Evolutionary conservation across 2,888 invertebrate genomes (phyloP), one percentile per base, ranked within the genome.

Genomic region (Platycnemis pennipes): DNA sequence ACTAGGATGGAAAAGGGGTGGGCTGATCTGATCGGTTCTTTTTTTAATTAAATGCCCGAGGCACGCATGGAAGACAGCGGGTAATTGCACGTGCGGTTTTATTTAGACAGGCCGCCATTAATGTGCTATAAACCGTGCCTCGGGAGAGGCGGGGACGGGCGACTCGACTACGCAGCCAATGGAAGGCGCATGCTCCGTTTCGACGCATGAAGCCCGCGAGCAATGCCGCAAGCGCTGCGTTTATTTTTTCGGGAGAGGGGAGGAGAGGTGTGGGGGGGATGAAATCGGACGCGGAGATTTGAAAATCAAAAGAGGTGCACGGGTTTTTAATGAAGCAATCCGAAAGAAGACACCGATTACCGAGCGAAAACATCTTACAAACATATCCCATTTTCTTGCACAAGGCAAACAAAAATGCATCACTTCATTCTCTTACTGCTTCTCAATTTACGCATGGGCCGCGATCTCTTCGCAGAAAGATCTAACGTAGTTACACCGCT

Each of bases 1-100:
- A 16, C 42, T 56, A 42, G 56, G 11, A 26, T 7, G 19, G 46
- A 46, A 45, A 19, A 42, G 8, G 56, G 26, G 42, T 22, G 53
- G 31, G 42, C 56, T 56, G 31, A 42, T 22, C 89, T 56, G 56
- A 89, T 77, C 77, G 77, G 77, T 13, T 77, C 37, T 77, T 77
- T 77, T 77, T 37, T 77, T 77, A 77, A 77, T 77, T 77, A 77
- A 77, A 77, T 37, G 16, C 77, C 77, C 37, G 77, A 37, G 77
- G 77, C 8, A 37, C 77, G 77, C 31, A n/a, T n/a, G 0, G 77
- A 77, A 37, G 77, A 77, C 37, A 37, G 77, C 31, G 77, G 31
- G 77, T 37, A 77, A 77, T 77, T 37, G 77, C 77, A 77, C 8
- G 31, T 37, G 77, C 77, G 37, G 77, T 37, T 77, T 37, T 89